Percentiles rank a stretch among this genome's conserved stretches.
These are phyloP conservation scores for Eulemur macaco DNA, from an alignment of 2,113 vertebrate species.

Conservation along the genomic window DNA sequence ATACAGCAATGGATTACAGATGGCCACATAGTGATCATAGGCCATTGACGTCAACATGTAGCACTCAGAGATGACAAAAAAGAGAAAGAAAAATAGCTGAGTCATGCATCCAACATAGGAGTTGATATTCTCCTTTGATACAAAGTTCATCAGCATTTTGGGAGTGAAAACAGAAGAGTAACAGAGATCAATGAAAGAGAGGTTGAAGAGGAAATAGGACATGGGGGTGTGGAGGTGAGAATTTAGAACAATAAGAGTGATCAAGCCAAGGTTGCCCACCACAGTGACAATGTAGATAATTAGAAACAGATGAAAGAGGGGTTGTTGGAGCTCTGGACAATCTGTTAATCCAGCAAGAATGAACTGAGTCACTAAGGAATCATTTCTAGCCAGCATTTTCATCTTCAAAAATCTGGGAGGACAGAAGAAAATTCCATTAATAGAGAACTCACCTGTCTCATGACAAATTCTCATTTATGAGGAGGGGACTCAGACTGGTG, in stretches of 20 bases:
- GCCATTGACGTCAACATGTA: background rate
- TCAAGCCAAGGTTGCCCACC: background rate
- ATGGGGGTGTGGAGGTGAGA: background rate
- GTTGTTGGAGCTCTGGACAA: background rate
- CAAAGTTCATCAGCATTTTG: background rate
- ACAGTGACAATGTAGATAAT: background rate
- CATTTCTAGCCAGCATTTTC: background rate
- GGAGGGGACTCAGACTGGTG: too few species aligned
- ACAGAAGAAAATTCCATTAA: background rate
- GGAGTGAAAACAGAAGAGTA: background rate
- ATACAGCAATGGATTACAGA: background rate
- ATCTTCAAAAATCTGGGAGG: background rate
- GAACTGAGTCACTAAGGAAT: background rate
- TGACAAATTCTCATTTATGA: too few species aligned
- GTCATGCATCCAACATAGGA: background rate
- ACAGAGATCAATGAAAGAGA: background rate
- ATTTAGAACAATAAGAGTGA: background rate
- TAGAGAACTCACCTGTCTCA: background rate
- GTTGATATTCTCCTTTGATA: background rate
- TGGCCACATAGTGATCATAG: background rate
- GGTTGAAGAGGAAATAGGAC: background rate
- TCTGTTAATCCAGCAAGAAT: background rate
- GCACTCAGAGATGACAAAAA: conserved; percentile 39
- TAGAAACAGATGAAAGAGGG: background rate
- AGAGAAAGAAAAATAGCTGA: background rate